These are phyloP conservation scores for Campoplex nolae DNA, from an alignment of 2,888 invertebrate species.

Conservation along the genomic window DNA sequence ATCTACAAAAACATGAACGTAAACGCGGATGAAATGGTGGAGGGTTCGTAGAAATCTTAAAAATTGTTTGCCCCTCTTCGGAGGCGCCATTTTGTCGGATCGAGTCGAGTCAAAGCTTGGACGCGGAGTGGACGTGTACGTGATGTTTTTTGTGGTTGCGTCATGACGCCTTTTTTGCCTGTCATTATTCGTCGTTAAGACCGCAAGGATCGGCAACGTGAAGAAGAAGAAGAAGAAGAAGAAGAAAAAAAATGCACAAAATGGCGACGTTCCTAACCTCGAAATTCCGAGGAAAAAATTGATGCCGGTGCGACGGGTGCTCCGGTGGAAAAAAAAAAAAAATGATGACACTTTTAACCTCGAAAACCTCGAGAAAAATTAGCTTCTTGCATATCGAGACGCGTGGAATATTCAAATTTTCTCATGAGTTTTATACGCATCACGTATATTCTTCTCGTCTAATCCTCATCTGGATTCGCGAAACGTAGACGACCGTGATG, in stretches of 20 bases:
- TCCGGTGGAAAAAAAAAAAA: neutral
- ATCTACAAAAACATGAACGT: constrained; percentile 37
- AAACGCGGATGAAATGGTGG: constrained; percentile 40
- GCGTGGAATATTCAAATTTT: constrained; percentile 16
- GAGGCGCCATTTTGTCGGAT: constrained; percentile 1
- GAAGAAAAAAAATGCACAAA: neutral
- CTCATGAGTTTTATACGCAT: neutral
- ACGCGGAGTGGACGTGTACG: constrained; percentile 2
- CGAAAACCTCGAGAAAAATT: constrained; percentile 15
- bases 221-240: too few relatives aligned
- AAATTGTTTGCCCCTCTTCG: constrained; percentile 29
- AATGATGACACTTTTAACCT: constrained; percentile 1
- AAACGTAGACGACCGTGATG: neutral
- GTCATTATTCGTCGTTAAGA: constrained; percentile 53
- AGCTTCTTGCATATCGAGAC: neutral
- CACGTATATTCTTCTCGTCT: constrained; percentile 11
- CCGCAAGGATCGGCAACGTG: constrained; percentile 11
- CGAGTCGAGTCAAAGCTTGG: neutral
- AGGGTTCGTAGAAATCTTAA: constrained; percentile 56
- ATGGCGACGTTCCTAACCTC: constrained; percentile 10
- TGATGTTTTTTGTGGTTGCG: constrained; percentile 30
- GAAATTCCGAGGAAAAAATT: constrained; percentile 25
- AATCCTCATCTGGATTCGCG: constrained; percentile 26
- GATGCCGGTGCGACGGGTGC: neutral
- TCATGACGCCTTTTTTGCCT: constrained; percentile 45